These are phyloP conservation scores for Lepus europaeus DNA, from an alignment of 2,113 vertebrate genomes.

Conservation along the genomic window DNA sequence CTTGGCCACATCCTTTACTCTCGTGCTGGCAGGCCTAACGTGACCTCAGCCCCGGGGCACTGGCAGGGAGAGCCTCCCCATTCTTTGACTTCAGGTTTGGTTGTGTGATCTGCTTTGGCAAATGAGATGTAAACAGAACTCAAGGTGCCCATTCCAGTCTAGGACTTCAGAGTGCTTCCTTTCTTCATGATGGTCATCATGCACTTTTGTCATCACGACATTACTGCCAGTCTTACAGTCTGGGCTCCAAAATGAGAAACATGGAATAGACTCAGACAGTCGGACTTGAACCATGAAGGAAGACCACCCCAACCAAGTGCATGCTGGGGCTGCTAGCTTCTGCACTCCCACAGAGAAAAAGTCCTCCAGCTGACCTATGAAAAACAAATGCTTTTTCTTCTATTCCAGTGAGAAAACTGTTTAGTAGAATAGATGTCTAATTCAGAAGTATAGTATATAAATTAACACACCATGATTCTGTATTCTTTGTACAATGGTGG, in stretches of 20 bases:
- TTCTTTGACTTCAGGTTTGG: neutral
- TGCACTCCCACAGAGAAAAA: neutral
- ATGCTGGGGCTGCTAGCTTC: neutral
- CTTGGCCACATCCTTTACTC: neutral
- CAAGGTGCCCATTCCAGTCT: neutral
- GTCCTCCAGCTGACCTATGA: neutral
- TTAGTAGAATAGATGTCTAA: neutral
- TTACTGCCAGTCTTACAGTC: neutral
- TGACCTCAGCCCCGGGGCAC: neutral
- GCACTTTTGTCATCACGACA: neutral
- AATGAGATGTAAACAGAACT: neutral
- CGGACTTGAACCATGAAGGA: neutral
- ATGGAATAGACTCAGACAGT: neutral
- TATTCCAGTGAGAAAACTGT: neutral
- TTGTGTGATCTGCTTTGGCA: neutral
- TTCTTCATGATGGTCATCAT: neutral
- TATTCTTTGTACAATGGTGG: neutral
- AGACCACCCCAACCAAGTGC: neutral
- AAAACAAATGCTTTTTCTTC: neutral
- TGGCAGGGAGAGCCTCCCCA: neutral
- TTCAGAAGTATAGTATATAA: neutral
- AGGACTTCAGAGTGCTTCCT: neutral
- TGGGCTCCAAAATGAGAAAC: neutral
- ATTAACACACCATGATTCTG: neutral
- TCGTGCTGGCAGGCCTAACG: neutral